phyloP scores from a whole-genome alignment of 2,113 vertebrate genomes.

The Sprattus sprattus region DNA sequence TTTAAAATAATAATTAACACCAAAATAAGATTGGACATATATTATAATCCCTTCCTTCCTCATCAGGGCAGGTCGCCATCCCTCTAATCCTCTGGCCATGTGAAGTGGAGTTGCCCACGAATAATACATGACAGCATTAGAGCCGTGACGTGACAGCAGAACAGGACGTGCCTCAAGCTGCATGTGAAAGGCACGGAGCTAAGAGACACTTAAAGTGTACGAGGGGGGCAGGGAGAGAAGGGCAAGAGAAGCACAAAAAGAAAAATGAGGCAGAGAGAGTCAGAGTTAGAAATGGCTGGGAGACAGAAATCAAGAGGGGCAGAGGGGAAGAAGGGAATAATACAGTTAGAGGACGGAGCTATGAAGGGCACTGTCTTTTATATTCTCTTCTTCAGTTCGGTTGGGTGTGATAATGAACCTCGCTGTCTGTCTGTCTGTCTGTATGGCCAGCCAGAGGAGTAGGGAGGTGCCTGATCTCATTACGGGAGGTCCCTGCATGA shows the following conservation, averaged over 20 bases:
- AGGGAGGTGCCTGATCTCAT: neutral
- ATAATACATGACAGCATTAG: conserved; percentile 31
- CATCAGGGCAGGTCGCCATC: neutral
- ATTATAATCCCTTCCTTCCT: neutral
- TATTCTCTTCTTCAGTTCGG: neutral
- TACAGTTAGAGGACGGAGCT: neutral
- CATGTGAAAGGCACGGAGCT: conserved; percentile 22
- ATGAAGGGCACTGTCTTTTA: neutral
- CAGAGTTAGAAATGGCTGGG: neutral
- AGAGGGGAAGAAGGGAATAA: neutral
- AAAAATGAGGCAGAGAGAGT: neutral
- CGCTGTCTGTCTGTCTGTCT: neutral
- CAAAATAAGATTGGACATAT: neutral
- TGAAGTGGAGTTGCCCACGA: neutral
- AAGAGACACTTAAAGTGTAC: neutral
- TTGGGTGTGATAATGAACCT: neutral
- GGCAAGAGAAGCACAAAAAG: neutral
- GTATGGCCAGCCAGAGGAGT: neutral
- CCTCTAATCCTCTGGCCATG: neutral
- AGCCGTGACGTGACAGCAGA: conserved; percentile 20
- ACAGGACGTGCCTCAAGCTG: conserved; percentile 28
- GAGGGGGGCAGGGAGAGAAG: neutral
- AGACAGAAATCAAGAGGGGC: neutral
- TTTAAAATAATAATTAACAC: neutral
- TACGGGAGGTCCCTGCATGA: neutral